These are phyloP conservation scores for Pavo muticus DNA, from an alignment of 2,113 vertebrate species.

Conservation along the genomic window DNA sequence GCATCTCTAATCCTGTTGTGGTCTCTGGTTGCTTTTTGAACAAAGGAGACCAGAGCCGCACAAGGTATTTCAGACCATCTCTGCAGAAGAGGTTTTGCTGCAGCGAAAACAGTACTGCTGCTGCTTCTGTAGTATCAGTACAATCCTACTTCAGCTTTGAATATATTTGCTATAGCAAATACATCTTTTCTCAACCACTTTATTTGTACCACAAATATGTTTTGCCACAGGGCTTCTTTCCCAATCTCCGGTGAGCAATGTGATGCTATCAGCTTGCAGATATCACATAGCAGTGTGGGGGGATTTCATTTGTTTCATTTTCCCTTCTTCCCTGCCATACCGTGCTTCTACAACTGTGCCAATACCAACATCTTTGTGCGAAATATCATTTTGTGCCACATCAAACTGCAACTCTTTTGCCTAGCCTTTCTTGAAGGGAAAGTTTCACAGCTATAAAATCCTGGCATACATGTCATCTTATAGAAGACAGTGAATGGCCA, in stretches of 20 bases:
- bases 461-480: not conserved
- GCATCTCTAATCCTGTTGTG: not conserved
- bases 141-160: not conserved
- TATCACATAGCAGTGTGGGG: not conserved
- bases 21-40: not conserved
- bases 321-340: not conserved
- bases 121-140: not conserved
- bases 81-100: not conserved
- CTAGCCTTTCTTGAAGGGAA: not conserved
- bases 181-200: not conserved
- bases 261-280: not conserved
- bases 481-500: not conserved
- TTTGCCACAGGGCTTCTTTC: not conserved
- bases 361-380: not conserved
- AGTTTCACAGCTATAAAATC: not conserved
- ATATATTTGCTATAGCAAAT: not conserved
- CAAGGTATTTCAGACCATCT: not conserved
- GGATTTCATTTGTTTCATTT: not conserved
- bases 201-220: not conserved
- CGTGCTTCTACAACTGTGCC: not conserved
- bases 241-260: not conserved
- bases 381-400: not conserved
- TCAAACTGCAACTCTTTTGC: not conserved
- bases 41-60: not conserved
- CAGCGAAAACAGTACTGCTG: not conserved